Base-by-base conservation (phyloP, 2,797 vertebrate genomes). In the Anguilla megastoma region DNA sequence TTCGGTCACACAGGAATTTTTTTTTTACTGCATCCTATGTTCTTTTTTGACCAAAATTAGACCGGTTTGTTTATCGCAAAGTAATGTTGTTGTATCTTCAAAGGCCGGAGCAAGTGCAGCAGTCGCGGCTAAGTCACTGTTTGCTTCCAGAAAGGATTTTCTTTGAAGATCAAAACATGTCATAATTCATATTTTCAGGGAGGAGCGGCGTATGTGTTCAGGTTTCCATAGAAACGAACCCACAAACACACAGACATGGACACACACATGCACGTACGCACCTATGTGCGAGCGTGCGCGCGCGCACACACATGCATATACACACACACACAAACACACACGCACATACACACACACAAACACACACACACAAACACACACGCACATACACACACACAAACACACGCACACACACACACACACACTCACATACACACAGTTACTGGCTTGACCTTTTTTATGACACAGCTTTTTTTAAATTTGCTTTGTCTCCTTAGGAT, bases 141-240 rank as follows among this genome's bases (percentile, higher is more conserved):
- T 86, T 84, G 88, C 84, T 79, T 92, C 85, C 88, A 91, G 91
- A 89, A 89, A 85, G 86, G 50, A 85, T 89, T 93, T 90, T 85
- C 92, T 94, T 94, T 95, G 92, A 94, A 94, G 90, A 92, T 91
- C 84, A 93, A 94, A 93, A 87, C 86, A 92, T 93, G 93, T 92
- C 88, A 93, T 93, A 93, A 94, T 94, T 95, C 91, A 92, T 90
- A 92, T 93, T 94, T 93, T 87, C 79, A 84, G 88, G 85, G 76
- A 89, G 88, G 54, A 74, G 76, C 86, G 21, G 14, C 50, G 48
- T 93, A 85, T 90, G 87, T 89, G 90, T 82, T 41, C 74, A 85
- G 84, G 92, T 94, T 92, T 50, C 92, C 87, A 91, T 87, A 91
- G 89, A 89, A 90, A 91, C 60, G 89, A 89, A 89, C 87, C 84